A percentile compares a stretch with the other conserved stretches of the same genome.
These are phyloP conservation scores for Nesidiocoris tenuis DNA, from an alignment of 2,888 invertebrate genomes.

Conservation along the genomic window DNA sequence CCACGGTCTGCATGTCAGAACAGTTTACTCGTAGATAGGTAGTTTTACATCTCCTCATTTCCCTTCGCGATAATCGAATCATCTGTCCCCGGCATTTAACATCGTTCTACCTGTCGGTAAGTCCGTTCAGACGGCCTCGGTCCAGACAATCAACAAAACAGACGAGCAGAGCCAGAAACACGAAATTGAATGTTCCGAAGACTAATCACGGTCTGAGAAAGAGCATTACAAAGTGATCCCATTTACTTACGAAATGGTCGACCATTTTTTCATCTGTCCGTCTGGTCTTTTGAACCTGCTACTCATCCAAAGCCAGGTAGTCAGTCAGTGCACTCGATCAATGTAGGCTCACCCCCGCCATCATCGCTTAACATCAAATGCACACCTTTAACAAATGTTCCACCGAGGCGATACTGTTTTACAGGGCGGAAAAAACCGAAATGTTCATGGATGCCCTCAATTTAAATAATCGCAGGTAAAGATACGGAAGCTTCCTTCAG, in stretches of 20 bases:
- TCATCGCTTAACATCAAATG: not conserved
- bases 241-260: not conserved
- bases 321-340: not conserved
- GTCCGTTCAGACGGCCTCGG: not conserved
- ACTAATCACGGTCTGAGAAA: not conserved
- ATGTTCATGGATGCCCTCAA: slow-evolving; percentile 4
- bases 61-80: not conserved
- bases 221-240: slow-evolving; percentile 6
- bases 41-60: too few species aligned
- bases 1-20: too few species aligned
- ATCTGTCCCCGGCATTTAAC: not conserved
- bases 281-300: not conserved
- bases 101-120: not conserved
- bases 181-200: slow-evolving; percentile 5
- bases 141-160: not conserved
- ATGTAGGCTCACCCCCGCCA: slow-evolving; percentile 7
- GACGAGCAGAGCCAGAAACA: not conserved
- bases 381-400: not conserved
- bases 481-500: slow-evolving; percentile 11
- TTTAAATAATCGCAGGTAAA: slow-evolving; percentile 17
- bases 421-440: slow-evolving; percentile 3
- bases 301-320: slow-evolving; percentile 2
- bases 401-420: not conserved
- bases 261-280: slow-evolving; percentile 1
- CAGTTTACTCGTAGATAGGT: too few species aligned